A percentile compares a stretch with the other conserved stretches of the same genome.
Conservation (phyloP, 2,888 invertebrate species). For the Camptogramma bilineatum region DNA sequence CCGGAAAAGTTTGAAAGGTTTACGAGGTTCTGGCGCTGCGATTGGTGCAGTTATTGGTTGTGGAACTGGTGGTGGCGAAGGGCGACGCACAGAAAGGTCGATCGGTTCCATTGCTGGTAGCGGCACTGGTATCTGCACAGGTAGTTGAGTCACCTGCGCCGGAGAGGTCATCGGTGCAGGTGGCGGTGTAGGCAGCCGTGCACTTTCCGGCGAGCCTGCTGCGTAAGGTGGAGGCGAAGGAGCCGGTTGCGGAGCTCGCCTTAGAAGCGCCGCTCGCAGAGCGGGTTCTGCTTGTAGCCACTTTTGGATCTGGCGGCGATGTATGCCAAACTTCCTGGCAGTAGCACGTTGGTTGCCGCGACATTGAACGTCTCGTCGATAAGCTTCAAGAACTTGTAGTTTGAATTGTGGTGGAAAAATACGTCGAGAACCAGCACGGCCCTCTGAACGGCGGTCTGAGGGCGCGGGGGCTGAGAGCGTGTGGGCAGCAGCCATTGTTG, state of each 20-base stretch:
- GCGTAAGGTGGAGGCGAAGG: slow-evolving; percentile 79
- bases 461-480: slow-evolving; percentile 78
- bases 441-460: slow-evolving; percentile 81
- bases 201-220: slow-evolving; percentile 76
- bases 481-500: slow-evolving; percentile 79
- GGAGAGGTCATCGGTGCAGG: slow-evolving; percentile 53
- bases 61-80: slow-evolving; percentile 69
- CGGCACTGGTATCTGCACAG: slow-evolving; percentile 57
- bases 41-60: slow-evolving; percentile 58
- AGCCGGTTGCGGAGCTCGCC: slow-evolving; percentile 79
- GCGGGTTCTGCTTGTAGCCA: slow-evolving; percentile 95
- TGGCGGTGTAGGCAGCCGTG: slow-evolving; percentile 77
- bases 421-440: slow-evolving; percentile 91
- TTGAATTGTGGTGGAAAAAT: slow-evolving; percentile 96
- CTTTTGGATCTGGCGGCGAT: slow-evolving; percentile 95
- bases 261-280: slow-evolving; percentile 89
- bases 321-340: slow-evolving; percentile 95
- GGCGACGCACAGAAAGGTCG: slow-evolving; percentile 70
- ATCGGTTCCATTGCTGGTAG: slow-evolving; percentile 67
- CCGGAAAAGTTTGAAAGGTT: slow-evolving; percentile 91
- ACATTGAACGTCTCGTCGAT: slow-evolving; percentile 93
- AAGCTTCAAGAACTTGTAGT: slow-evolving; percentile 94
- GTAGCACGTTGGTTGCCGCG: slow-evolving; percentile 96
- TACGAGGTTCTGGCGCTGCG: slow-evolving; percentile 72
- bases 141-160: slow-evolving; percentile 54